These are phyloP conservation scores for Mythimna impura DNA, from an alignment of 2,888 invertebrate genomes.

Conservation along the genomic window DNA sequence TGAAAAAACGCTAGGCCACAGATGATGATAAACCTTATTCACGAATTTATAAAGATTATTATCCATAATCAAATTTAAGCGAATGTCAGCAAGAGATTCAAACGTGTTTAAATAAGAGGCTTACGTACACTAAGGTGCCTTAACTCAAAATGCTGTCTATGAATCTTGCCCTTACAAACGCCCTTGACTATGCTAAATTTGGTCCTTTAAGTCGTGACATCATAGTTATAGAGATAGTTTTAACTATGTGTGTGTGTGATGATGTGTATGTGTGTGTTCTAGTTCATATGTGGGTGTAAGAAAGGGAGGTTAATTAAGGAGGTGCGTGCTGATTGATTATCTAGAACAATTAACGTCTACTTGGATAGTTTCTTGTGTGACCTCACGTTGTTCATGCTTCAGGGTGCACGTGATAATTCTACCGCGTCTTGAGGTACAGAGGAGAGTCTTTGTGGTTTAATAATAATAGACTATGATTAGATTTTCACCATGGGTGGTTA, in stretches of 20 bases:
- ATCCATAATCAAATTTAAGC: too few relatives aligned
- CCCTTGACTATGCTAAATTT: constrained; percentile 15
- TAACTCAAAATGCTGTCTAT: neutral
- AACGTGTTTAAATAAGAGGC: neutral
- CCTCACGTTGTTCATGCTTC: constrained; percentile 4
- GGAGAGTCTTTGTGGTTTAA: too few relatives aligned
- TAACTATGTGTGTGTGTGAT: neutral
- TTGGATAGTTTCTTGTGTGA: constrained; percentile 16
- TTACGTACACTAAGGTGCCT: neutral
- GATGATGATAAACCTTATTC: too few relatives aligned
- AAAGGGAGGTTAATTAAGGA: neutral
- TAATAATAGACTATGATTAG: too few relatives aligned
- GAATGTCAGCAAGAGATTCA: too few relatives aligned
- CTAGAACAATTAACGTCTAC: constrained; percentile 19
- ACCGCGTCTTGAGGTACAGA: too few relatives aligned
- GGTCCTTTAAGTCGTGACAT: constrained; percentile 1
- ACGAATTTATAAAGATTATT: too few relatives aligned
- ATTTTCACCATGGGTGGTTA: too few relatives aligned
- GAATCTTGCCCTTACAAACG: neutral
- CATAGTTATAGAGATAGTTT: constrained; percentile 12
- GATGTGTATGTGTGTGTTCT: neutral
- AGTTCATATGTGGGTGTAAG: neutral
- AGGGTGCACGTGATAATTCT: neutral
- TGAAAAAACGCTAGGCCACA: too few relatives aligned
- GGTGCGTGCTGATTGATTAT: constrained; percentile 20